Conservation (phyloP, 2,888 invertebrate genomes). For the Amphipyra berbera region DNA sequence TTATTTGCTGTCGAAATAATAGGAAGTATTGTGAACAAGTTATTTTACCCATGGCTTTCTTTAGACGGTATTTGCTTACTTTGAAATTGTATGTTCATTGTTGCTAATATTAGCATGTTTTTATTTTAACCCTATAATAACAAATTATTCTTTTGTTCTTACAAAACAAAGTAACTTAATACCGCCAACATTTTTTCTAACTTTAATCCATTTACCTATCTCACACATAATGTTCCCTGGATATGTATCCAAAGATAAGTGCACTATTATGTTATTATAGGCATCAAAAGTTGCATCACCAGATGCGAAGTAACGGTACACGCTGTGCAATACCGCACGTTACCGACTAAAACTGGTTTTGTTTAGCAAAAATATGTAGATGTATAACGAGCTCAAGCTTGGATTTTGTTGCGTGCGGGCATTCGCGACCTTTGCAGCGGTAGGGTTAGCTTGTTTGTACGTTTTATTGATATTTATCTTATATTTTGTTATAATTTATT, state of each 20-base stretch:
- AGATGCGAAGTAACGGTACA: constrained; percentile 83
- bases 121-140: background rate
- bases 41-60: constrained; percentile 52
- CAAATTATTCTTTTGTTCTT: background rate
- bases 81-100: constrained; percentile 15
- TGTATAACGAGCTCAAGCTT: constrained; percentile 61
- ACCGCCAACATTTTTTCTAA: constrained; percentile 1
- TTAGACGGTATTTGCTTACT: constrained; percentile 13
- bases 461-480: constrained; percentile 58
- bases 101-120: constrained; percentile 19
- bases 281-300: constrained; percentile 86
- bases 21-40: constrained; percentile 53
- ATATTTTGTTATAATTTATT: constrained; percentile 52
- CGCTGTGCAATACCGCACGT: constrained; percentile 80
- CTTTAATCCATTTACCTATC: constrained; percentile 7
- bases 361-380: constrained; percentile 77
- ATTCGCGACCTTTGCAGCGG: constrained; percentile 76
- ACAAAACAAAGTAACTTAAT: background rate
- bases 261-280: constrained; percentile 87
- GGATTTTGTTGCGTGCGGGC: constrained; percentile 77
- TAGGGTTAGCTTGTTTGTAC: constrained; percentile 76
- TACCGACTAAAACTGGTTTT: constrained; percentile 80
- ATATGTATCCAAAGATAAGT: constrained; percentile 71
- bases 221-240: constrained; percentile 44
- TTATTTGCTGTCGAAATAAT: constrained; percentile 58